phyloP scores from a whole-genome alignment of 2,888 invertebrate genomes.

The Mesodorylaimus sp. region DNA sequence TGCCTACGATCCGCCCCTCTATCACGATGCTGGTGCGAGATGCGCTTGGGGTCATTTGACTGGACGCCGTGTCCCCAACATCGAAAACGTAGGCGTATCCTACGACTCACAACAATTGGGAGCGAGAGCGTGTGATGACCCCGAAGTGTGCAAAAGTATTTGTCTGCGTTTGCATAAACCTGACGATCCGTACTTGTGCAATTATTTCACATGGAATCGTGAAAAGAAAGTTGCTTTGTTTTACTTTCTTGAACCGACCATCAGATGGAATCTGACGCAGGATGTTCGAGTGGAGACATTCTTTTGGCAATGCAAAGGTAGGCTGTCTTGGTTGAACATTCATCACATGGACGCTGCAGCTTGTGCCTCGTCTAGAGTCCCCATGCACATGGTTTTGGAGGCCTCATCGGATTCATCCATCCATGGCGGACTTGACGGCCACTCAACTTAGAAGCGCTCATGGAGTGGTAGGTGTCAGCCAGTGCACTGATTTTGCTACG shows the following conservation, averaged over 20 bases:
- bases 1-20: conserved; percentile 1
- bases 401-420: background rate
- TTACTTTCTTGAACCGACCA: background rate
- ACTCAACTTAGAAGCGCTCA: background rate
- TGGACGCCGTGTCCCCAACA: background rate
- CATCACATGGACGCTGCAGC: background rate
- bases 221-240: background rate
- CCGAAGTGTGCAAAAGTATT: background rate
- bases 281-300: background rate
- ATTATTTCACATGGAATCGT: background rate
- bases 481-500: background rate
- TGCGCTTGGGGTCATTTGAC: background rate
- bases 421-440: no score
- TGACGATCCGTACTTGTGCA: background rate
- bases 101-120: background rate
- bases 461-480: background rate
- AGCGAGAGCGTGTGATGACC: background rate
- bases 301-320: background rate
- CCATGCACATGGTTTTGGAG: background rate
- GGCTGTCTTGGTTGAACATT: background rate
- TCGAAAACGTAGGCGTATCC: background rate
- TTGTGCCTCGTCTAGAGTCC: background rate
- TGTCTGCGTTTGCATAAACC: background rate
- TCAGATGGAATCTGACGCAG: background rate
- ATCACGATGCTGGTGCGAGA: background rate